Conservation (phyloP, 1,140 invertebrate genomes). For the Physella acuta region DNA sequence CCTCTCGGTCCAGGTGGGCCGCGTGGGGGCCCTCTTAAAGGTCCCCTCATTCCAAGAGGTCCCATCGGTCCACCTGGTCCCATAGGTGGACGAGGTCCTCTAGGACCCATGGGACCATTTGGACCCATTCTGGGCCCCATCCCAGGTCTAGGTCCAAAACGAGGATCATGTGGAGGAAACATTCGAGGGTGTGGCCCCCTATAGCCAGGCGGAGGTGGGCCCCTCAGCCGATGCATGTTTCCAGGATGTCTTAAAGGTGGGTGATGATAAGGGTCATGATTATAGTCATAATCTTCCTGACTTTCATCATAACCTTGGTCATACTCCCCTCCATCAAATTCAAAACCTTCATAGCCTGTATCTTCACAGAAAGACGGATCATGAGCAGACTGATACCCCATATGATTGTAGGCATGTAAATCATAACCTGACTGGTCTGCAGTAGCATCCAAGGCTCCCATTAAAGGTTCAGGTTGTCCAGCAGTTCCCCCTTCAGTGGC, state of each 20-base stretch:
- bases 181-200: slow-evolving; percentile 30
- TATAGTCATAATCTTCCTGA: slow-evolving; percentile 23
- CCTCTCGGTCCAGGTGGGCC: slow-evolving; percentile 20
- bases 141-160: slow-evolving; percentile 24
- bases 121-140: slow-evolving; percentile 26
- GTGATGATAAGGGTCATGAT: slow-evolving; percentile 23
- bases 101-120: slow-evolving; percentile 29
- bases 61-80: slow-evolving; percentile 27
- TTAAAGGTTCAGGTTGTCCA: slow-evolving; percentile 7
- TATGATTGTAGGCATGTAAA: slow-evolving; percentile 11
- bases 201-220: slow-evolving; percentile 19
- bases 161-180: slow-evolving; percentile 24
- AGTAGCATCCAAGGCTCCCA: not conserved
- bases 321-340: slow-evolving; percentile 24
- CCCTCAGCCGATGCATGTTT: slow-evolving; percentile 11
- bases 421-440: slow-evolving; percentile 12
- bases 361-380: slow-evolving; percentile 26
- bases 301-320: slow-evolving; percentile 21
- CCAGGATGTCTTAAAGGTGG: slow-evolving; percentile 20
- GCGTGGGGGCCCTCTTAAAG: slow-evolving; percentile 13
- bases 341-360: slow-evolving; percentile 25
- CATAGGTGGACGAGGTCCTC: slow-evolving; percentile 22
- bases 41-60: slow-evolving; percentile 12
- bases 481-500: not conserved
- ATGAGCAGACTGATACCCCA: slow-evolving; percentile 15